Conservation (phyloP, 2,113 vertebrate genomes). For the Callocephalon fimbriatum region DNA sequence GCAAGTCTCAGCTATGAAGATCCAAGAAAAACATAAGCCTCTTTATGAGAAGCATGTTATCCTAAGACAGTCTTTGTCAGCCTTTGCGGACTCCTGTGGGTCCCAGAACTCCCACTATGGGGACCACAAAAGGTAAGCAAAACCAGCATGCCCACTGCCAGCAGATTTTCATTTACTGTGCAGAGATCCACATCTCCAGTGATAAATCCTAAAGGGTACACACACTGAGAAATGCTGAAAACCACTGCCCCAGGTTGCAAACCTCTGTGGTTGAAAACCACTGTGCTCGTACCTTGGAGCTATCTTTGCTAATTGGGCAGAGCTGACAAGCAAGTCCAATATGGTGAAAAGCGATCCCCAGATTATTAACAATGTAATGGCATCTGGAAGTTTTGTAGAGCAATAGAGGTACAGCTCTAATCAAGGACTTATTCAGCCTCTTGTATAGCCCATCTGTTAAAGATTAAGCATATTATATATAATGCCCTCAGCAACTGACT, state of each 20-base stretch:
- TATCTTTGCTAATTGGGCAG: slow-evolving; percentile 58
- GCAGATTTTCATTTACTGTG: slow-evolving; percentile 25
- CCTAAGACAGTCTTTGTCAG: slow-evolving; percentile 1
- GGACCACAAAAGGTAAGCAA: slow-evolving; percentile 11
- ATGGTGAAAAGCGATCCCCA: slow-evolving; percentile 58
- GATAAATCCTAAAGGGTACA: slow-evolving; percentile 47
- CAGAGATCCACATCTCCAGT: slow-evolving; percentile 1
- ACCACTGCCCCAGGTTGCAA: slow-evolving; percentile 30
- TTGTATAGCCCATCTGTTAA: slow-evolving; percentile 56
- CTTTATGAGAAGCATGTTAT: background rate
- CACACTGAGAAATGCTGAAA: slow-evolving; percentile 62
- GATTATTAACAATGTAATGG: slow-evolving; percentile 51
- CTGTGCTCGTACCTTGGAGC: slow-evolving; percentile 47
- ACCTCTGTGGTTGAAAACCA: background rate
- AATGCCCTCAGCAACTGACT: slow-evolving; percentile 31
- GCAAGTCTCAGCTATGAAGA: background rate
- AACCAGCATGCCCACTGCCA: slow-evolving; percentile 22
- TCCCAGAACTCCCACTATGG: background rate
- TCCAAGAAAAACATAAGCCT: background rate
- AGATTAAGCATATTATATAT: slow-evolving; percentile 46
- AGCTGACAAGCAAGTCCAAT: slow-evolving; percentile 60
- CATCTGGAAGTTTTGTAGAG: slow-evolving; percentile 60
- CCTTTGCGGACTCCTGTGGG: background rate
- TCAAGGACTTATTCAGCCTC: slow-evolving; percentile 42
- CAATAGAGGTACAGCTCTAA: slow-evolving; percentile 35